These are phyloP conservation scores for Tiaroga cobitis DNA, from an alignment of 2,797 vertebrate genomes.

Conservation along the genomic window DNA sequence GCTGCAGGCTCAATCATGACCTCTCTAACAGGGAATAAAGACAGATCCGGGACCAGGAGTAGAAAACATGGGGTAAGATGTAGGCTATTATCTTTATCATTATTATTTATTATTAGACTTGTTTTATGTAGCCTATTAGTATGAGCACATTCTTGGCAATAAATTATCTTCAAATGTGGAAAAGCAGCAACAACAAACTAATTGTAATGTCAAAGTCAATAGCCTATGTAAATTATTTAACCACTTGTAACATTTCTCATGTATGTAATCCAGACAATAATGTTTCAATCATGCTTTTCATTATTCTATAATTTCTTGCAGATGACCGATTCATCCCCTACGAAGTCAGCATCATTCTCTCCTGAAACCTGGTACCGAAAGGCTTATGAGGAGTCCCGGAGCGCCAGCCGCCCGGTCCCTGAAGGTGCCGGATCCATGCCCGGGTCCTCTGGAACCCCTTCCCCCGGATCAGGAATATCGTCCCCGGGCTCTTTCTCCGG, in stretches of 20 bases:
- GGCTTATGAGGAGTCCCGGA: constrained; percentile 90
- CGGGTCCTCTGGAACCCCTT: constrained; percentile 93
- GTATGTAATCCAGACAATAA: neutral
- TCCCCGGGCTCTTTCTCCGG: constrained; percentile 93
- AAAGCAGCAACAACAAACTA: neutral
- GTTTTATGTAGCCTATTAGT: neutral
- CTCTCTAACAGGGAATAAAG: constrained; percentile 89
- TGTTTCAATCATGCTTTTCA: neutral
- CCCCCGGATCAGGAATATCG: constrained; percentile 92
- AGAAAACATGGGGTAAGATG: constrained; percentile 94
- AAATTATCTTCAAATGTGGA: neutral
- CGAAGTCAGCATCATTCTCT: constrained; percentile 89
- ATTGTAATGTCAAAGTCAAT: neutral
- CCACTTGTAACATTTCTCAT: neutral
- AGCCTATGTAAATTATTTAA: neutral
- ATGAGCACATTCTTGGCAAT: neutral
- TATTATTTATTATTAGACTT: constrained; percentile 42
- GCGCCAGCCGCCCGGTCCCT: constrained; percentile 84
- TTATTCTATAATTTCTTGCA: constrained; percentile 59
- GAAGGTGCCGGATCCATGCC: constrained; percentile 94
- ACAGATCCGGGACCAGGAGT: constrained; percentile 88
- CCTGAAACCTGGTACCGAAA: constrained; percentile 96
- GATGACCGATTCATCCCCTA: constrained; percentile 90
- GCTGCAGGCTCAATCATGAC: constrained; percentile 76
- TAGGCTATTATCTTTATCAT: neutral